These are phyloP conservation scores for Tenthredo livida DNA, from an alignment of 2,888 invertebrate species.

Conservation along the genomic window DNA sequence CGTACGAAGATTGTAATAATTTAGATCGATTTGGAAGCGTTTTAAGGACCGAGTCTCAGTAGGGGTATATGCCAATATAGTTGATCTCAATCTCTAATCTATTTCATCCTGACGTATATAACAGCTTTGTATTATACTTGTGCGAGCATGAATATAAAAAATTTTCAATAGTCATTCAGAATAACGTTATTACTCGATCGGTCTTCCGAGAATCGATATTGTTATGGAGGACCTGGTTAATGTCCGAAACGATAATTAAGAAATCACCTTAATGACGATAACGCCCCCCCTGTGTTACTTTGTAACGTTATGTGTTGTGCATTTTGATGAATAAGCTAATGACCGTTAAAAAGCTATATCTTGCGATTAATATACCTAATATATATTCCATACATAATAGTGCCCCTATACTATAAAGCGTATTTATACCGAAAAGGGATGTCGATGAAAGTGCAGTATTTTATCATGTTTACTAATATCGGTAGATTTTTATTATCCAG, in stretches of 20 bases:
- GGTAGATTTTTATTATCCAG: neutral
- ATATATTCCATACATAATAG: neutral
- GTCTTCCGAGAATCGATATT: slow-evolving; percentile 53
- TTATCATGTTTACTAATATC: neutral
- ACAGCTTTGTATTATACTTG: slow-evolving; percentile 30
- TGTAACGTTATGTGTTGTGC: slow-evolving; percentile 1
- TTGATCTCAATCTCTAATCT: slow-evolving; percentile 25
- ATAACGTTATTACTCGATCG: slow-evolving; percentile 43
- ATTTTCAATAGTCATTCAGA: slow-evolving; percentile 49
- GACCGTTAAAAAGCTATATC: neutral
- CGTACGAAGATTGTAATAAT: slow-evolving; percentile 15
- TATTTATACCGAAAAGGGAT: neutral
- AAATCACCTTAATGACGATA: slow-evolving; percentile 40
- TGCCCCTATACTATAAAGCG: neutral
- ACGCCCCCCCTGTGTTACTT: slow-evolving; percentile 37
- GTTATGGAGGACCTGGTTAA: slow-evolving; percentile 38
- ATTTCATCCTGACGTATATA: neutral
- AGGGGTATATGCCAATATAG: slow-evolving; percentile 24
- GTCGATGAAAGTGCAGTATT: neutral
- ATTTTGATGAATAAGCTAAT: slow-evolving; percentile 15
- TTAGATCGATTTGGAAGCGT: slow-evolving; percentile 10
- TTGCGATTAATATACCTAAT: neutral
- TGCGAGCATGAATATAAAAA: slow-evolving; percentile 42
- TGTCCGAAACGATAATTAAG: slow-evolving; percentile 50
- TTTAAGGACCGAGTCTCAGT: slow-evolving; percentile 15